Base-by-base conservation (phyloP, 1,140 invertebrate species). In the Lasioglossum baleicum region DNA sequence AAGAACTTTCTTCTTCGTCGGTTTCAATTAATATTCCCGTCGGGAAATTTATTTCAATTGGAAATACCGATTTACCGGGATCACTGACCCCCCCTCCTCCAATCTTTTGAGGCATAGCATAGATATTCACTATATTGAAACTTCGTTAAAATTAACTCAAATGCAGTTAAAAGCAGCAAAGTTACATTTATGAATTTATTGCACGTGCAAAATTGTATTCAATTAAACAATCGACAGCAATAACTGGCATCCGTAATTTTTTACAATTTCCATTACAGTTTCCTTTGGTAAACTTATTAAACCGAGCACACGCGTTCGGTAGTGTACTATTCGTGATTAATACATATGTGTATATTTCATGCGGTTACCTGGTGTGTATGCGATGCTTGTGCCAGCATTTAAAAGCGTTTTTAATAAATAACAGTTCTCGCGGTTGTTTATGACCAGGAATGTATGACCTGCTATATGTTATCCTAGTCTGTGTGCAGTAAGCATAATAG, bases 361-460 rank as follows among this genome's bases (percentile, higher is more conserved):
- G 22, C 10, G 5, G 20, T 22, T 48, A 48, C 15, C 42, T 67
- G 42, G 8, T 22, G 17, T 15, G 10, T 22, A 7, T 22, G 2
- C n/a, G 8, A 20, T n/a, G 2, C 42, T 51, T 48, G n/a, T 10
- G 35, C 35, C 17, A 67, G 42, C 42, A 67, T 67, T 51, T 67
- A 67, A 48, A 67, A 67, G 22, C n/a, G 42, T 48, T 67, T 67
- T 48, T 67, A 67, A 67, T 67, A 67, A 67, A 67, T 67, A 67
- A 51, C 42, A 11, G 65, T 67, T 48, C 42, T 13, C 42, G 22
- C 42, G 65, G 51, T 48, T 67, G 65, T 67, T 67, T 51, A 67
- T 67, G 65, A 67, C 65, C 65, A 48, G 42, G 26, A 67, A 67
- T 67, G 8, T 51, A 67, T 67, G 65, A n/a, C 42, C n/a, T 2